These are phyloP conservation scores for Ctenopoma kingsleyae DNA, from an alignment of 2,797 vertebrate genomes.

Conservation along the genomic window DNA sequence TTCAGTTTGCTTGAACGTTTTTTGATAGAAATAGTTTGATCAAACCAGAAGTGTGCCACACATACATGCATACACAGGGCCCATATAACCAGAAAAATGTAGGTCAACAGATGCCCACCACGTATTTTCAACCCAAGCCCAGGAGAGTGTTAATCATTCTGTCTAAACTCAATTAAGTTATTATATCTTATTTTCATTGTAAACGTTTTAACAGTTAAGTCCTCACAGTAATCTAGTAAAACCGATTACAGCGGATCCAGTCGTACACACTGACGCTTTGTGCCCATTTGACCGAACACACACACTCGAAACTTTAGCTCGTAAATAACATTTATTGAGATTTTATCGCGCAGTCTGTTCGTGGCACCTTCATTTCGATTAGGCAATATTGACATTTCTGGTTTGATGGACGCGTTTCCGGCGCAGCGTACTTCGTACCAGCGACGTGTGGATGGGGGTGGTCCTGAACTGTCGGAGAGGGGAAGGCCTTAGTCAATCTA, in stretches of 20 bases:
- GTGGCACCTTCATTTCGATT: slow-evolving; percentile 11
- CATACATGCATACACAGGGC: not conserved
- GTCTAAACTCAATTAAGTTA: no score
- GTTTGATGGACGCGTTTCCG: slow-evolving; percentile 76
- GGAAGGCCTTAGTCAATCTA: slow-evolving; percentile 28
- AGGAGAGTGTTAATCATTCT: not conserved
- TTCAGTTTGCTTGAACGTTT: no score
- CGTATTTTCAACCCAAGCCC: not conserved
- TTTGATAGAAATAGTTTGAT: no score
- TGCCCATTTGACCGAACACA: not conserved
- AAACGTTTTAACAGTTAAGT: not conserved
- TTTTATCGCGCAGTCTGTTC: not conserved
- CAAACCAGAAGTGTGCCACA: no score
- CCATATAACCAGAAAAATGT: not conserved
- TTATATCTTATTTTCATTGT: not conserved
- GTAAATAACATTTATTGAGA: no score
- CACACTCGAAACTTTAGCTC: rapidly evolving
- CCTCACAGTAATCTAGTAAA: slow-evolving; percentile 11
- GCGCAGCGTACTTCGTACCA: slow-evolving; percentile 42
- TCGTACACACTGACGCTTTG: not conserved
- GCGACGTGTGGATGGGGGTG: slow-evolving; percentile 68
- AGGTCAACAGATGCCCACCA: not conserved
- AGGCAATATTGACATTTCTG: slow-evolving; percentile 71
- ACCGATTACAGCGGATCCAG: slow-evolving; percentile 11
- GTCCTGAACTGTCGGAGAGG: slow-evolving; percentile 19